Percentiles rank a stretch among this genome's conserved stretches.
Evolutionary conservation across 1,140 invertebrate genomes (phyloP).

Genomic region (Brachionus plicatilis): DNA sequence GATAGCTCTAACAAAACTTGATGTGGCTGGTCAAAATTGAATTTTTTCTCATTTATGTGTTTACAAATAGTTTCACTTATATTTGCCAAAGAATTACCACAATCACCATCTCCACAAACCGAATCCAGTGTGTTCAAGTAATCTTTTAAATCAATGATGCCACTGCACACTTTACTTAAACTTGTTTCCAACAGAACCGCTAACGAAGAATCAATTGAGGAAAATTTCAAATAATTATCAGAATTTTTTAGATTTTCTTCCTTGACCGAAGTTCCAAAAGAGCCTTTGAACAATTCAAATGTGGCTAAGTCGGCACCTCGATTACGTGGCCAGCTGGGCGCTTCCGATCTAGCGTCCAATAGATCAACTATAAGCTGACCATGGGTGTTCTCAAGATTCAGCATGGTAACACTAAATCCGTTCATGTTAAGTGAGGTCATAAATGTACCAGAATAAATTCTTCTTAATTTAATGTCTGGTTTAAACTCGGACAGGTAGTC

Average conservation of each 20-base stretch:
- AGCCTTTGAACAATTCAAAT: background rate
- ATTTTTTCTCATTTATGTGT: slow-evolving; percentile 42
- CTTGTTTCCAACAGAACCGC: slow-evolving; percentile 3
- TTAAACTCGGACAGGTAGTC: slow-evolving; percentile 50
- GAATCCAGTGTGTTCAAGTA: slow-evolving; percentile 67
- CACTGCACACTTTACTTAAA: slow-evolving; percentile 54
- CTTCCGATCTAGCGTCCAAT: slow-evolving; percentile 49
- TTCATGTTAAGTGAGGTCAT: slow-evolving; percentile 77
- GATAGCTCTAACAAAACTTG: slow-evolving; percentile 23
- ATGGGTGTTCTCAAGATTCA: slow-evolving; percentile 55
- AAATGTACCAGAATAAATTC: slow-evolving; percentile 66
- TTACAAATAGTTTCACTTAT: slow-evolving; percentile 60
- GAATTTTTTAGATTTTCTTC: background rate
- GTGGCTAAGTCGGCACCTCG: background rate
- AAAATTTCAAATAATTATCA: slow-evolving; percentile 22
- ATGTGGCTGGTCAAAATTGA: slow-evolving; percentile 43
- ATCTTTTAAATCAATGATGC: slow-evolving; percentile 60
- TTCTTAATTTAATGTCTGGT: slow-evolving; percentile 59
- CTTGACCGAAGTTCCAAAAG: background rate
- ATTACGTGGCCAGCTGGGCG: background rate
- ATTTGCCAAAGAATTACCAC: slow-evolving; percentile 66
- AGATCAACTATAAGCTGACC: slow-evolving; percentile 52
- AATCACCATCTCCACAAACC: slow-evolving; percentile 74
- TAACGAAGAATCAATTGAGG: background rate
- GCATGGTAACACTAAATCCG: slow-evolving; percentile 69